Base-by-base conservation (phyloP, 2,113 vertebrate genomes). In the Camarhynchus parvulus region DNA sequence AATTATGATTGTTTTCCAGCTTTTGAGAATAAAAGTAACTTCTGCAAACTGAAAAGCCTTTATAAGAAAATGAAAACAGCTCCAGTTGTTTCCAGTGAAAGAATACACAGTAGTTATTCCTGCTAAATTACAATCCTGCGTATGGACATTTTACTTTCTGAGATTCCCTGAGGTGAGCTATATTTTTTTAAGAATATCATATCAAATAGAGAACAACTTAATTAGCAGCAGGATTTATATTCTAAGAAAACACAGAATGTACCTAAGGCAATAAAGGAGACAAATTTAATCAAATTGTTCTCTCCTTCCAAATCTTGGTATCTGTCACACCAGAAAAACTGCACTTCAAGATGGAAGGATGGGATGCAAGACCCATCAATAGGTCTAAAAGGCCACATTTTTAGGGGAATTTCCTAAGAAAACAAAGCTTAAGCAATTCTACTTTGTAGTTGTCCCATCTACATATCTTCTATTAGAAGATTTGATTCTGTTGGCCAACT, bases 21-120 rank as follows among this genome's bases (percentile, higher is more conserved):
- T 77, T 92, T 74, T 81, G 63, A 80, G 52, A 80, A 78, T 23
- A 89, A 75, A 87, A 96, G 87, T 73, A 90, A 87, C 73, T 75
- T 89, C 37, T 64, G 21, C 37, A 75, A 76, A 77, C 31, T 64
- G 44, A 83, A 74, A 83, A 86, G 42, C 64, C 72, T 22, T 77
- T 62, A 69, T 50, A 42, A 58, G 52, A 70, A 77, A 53, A 50
- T 59, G 6, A 59, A 90, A 89, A 83, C 67, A 83, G 44, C 63
- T 73, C 58, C 35, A 52, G 66, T 77, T 83, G 15, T 92, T 89
- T 87, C 67, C 31, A 55, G 20, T 44, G 79, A 93, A 83, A 68
- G 46, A 50, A 61, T 44, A 44, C 13, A 61, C 17, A 44, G 46
- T 46, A 70, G 42, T 79, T 92, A 87, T 80, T 89, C 37, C 31